Conservation (phyloP, 1,140 invertebrate genomes). For the Leguminivora glycinivorella region DNA sequence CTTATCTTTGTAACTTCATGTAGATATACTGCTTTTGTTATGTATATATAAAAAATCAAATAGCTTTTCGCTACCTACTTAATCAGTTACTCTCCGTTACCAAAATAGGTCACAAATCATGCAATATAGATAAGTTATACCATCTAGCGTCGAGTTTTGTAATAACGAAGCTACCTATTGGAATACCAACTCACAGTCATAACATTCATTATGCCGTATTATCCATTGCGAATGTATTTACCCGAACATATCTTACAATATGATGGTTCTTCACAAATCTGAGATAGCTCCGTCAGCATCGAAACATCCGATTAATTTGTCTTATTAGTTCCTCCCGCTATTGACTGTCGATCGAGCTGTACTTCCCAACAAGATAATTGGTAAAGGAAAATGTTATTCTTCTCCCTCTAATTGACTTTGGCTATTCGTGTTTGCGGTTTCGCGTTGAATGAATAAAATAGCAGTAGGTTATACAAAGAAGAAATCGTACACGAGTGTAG, state of each 20-base stretch:
- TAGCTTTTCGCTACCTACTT: too few species aligned
- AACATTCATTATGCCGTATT: too few species aligned
- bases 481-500: not conserved
- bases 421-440: conserved; percentile 27
- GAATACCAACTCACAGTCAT: too few species aligned
- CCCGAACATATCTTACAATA: not conserved
- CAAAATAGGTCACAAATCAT: too few species aligned
- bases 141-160: too few species aligned
- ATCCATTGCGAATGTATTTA: not conserved
- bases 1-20: too few species aligned
- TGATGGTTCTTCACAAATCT: not conserved
- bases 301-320: conserved; percentile 26
- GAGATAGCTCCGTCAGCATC: conserved; percentile 11
- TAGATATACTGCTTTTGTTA: too few species aligned
- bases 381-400: conserved; percentile 25
- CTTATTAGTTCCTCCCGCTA: conserved; percentile 18
- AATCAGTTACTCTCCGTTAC: too few species aligned
- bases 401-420: conserved; percentile 26
- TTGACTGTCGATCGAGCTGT: conserved; percentile 21
- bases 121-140: too few species aligned
- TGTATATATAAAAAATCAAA: too few species aligned
- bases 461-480: conserved; percentile 3
- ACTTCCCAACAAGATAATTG: conserved; percentile 27
- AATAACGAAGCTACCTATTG: too few species aligned
- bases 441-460: conserved; percentile 7